These are phyloP conservation scores for Eucidaris tribuloides DNA, from an alignment of 35 echinoderm and acorn worm genomes.

Conservation along the genomic window DNA sequence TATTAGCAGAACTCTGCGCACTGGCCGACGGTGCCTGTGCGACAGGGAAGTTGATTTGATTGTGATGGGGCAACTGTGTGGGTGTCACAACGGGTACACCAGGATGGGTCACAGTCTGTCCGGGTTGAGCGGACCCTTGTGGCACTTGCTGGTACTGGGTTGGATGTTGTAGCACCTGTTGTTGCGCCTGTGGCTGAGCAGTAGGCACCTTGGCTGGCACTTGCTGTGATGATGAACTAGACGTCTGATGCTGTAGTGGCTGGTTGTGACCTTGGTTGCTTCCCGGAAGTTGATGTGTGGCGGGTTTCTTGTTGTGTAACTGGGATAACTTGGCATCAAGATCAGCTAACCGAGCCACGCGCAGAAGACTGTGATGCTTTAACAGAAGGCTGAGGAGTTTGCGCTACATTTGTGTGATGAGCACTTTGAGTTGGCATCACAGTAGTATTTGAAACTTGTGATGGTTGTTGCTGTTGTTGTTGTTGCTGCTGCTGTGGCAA, in stretches of 20 bases:
- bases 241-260: conserved; percentile 23
- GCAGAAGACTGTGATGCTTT: background rate
- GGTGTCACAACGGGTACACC: background rate
- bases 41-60: background rate
- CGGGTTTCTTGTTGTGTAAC: conserved; percentile 30
- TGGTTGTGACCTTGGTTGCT: conserved; percentile 1
- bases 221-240: background rate
- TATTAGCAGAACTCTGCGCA: background rate
- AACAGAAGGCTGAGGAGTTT: conserved; percentile 5
- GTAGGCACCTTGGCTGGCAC: conserved; percentile 7
- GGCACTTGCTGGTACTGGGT: conserved; percentile 1
- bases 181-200: background rate
- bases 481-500: background rate
- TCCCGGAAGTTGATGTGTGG: conserved; percentile 6
- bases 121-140: background rate
- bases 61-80: conserved; percentile 3
- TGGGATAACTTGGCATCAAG: conserved; percentile 30
- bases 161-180: background rate
- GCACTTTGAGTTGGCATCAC: background rate
- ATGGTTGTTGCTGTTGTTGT: conserved; percentile 15
- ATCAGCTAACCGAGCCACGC: conserved; percentile 14
- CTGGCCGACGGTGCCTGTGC: background rate
- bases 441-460: background rate
- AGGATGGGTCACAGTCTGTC: background rate
- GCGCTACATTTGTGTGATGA: background rate